Evolutionary conservation across 2,797 vertebrate genomes (phyloP), one percentile per base, ranked within the genome.

Genomic region (Clarias pachynema): DNA sequence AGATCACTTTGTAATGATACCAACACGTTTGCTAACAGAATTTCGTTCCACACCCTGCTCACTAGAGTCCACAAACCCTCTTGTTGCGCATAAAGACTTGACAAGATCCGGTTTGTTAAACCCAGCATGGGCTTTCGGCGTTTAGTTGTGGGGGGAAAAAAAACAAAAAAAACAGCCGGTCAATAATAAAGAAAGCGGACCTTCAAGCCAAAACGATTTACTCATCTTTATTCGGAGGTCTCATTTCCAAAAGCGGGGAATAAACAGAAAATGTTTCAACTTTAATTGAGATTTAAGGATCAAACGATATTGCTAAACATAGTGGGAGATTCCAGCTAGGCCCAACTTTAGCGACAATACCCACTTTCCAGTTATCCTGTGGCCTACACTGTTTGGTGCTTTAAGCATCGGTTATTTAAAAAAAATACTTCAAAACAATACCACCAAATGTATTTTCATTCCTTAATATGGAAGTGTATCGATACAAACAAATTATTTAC

Each of bases 41-140:
- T 53, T 65, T 49, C 20, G 78, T 2, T 80, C 79, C 79, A 66
- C 79, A 68, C 79, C 79, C 79, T 66, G 26, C 53, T 31, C 72
- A 73, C n/a, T 26, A 53, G 40, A 15, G n/a, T 53, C 40, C 59
- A 26, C 34, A 49, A 44, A 44, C n/a, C 15, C 12, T 49, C 24
- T 79, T 79, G n/a, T 65, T 79, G 34, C 78, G 37, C 4, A 15
- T 20, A 31, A 80, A 40, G 37, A 14, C 7, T 65, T 63, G 60
- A n/a, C 37, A 81, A 66, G 63, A 53, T 66, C 79, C 79, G 79
- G 79, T 16, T 37, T 37, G 56, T 37, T 78, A n/a, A 60, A 78
- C 15, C 75, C 57, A 60, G n/a, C 56, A 31, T 78, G 75, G 62
- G 49, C 62, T 49, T 44, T 80, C 77, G 5, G 59, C 14, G 59